phyloP scores from a whole-genome alignment of 2,797 vertebrate genomes.

The Cyclura pinguis region DNA sequence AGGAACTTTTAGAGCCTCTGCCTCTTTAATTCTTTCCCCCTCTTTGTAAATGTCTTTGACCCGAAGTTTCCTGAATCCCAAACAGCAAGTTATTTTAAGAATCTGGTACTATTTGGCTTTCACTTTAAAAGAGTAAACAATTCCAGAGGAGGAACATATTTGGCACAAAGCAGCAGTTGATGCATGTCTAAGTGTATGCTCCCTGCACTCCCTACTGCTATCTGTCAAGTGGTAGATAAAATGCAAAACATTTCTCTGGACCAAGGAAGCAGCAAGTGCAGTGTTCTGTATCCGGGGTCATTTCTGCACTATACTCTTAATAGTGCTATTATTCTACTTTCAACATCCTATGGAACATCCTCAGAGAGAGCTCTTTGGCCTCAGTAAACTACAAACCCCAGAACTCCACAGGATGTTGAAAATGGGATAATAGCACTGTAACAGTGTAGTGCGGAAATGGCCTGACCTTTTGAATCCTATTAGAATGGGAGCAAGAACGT shows the following conservation, averaged over 20 bases:
- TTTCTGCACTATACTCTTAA: no score
- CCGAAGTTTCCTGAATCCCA: slow-evolving; percentile 67
- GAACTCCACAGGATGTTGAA: no score
- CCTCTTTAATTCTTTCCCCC: slow-evolving; percentile 59
- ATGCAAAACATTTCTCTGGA: not conserved
- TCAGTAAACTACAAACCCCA: no score
- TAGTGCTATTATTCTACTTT: no score
- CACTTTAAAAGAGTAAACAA: slow-evolving; percentile 70
- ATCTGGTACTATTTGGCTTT: slow-evolving; percentile 65
- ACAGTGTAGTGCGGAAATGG: no score
- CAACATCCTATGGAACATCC: no score
- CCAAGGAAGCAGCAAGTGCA: not conserved
- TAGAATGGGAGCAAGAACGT: no score
- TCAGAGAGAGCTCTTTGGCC: no score
- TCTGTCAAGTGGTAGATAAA: slow-evolving; percentile 42
- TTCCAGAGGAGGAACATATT: slow-evolving; percentile 62
- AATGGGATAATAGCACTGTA: no score
- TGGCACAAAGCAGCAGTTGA: slow-evolving; percentile 64
- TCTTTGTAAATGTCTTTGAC: slow-evolving; percentile 65
- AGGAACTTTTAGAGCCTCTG: slow-evolving; percentile 28
- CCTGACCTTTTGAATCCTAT: no score
- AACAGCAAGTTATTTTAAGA: slow-evolving; percentile 76
- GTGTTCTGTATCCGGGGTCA: not conserved
- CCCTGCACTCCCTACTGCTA: slow-evolving; percentile 35
- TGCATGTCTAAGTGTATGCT: slow-evolving; percentile 43